phyloP scores from a whole-genome alignment of 2,797 vertebrate genomes.

The Semaprochilodus insignis region DNA sequence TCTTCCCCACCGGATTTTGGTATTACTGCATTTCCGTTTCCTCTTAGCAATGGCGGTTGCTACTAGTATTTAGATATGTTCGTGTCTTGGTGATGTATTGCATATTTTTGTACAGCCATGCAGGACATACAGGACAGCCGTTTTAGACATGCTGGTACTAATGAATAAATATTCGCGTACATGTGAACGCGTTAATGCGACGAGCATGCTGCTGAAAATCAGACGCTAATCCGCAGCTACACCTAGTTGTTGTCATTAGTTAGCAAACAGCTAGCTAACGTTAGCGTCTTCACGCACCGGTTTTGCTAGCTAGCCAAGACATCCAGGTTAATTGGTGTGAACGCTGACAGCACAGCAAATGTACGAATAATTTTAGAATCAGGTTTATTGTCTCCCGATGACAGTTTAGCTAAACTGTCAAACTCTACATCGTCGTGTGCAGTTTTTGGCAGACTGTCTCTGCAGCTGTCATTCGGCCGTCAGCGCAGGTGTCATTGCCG shows the following conservation, averaged over 20 bases:
- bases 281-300: background rate
- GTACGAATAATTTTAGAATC: background rate
- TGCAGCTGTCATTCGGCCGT: constrained; percentile 26
- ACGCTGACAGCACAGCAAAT: background rate
- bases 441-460: background rate
- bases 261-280: background rate
- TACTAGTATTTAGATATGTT: constrained; percentile 45
- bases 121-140: background rate
- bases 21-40: constrained; percentile 58
- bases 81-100: constrained; percentile 24
- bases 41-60: constrained; percentile 58
- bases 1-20: too few species aligned
- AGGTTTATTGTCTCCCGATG: background rate
- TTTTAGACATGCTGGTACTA: constrained; percentile 24
- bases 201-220: constrained; percentile 8
- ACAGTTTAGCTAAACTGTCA: background rate
- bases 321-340: background rate
- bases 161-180: background rate
- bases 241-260: background rate
- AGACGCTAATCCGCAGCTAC: background rate
- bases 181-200: constrained; percentile 15
- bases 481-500: background rate
- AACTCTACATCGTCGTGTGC: background rate
- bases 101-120: background rate
- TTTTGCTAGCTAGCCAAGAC: background rate